Evolutionary conservation across 1,140 invertebrate genomes (phyloP), one percentile per base, ranked within the genome.

Genomic region (Cylas formicarius): DNA sequence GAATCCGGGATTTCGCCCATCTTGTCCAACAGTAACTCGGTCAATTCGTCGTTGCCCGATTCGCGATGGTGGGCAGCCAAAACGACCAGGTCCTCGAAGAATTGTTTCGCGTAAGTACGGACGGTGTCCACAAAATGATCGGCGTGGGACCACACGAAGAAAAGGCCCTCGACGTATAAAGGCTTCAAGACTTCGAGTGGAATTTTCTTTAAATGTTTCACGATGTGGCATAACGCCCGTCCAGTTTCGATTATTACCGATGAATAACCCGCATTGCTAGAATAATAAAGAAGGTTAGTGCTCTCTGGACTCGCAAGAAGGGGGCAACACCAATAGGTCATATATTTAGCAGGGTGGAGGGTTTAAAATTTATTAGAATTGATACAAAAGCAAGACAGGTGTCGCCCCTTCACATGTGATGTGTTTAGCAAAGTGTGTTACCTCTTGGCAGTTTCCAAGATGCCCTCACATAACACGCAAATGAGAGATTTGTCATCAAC

Each of bases 61-160:
- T 41, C 26, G 18, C 37, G 26, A 38, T 54, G 40, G 48, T 40
- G 14, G 22, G 52, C 52, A 20, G 48, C 48, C 19, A 54, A 20
- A 5, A 18, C 35, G 2, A 54, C 48, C 17, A 54, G 16, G 22
- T 54, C 48, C 7, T 27, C 39, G 45, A 51, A 54, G 39, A 54
- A 48, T 22, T 37, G 20, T 29, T 45, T 50, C 1, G 37, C 11
- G 33, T 48, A 48, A 32, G 40, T 39, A n/a, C 45, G 33, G n/a
- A 54, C 48, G 28, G 28, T 44, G 23, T 54, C 52, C 2, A 50
- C 44, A 31, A 44, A 50, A 37, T 50, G 44, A 21, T 50, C 52
- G 4, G 41, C 27, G 38, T 54, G 40, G 0, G 44, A 48, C 18
- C 32, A 50, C 20, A 50, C 41, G 45, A 39, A 51, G 21, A 31